These are phyloP conservation scores for Pachyseris speciosa DNA, from an alignment of 64 coral and sea anemone species.

Conservation along the genomic window DNA sequence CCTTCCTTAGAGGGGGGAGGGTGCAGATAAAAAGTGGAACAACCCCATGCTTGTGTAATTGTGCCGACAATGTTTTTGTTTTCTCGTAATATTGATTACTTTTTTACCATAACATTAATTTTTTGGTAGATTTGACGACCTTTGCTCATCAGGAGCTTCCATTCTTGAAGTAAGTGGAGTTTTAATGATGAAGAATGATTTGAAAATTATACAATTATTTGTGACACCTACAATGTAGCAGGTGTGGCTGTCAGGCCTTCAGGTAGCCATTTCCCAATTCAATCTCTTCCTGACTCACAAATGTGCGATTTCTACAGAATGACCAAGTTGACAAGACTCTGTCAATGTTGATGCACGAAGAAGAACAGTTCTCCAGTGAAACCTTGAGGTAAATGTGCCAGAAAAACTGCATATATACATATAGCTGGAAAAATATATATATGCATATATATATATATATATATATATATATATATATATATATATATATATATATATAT, in stretches of 20 bases:
- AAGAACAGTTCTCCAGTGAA: slow-evolving; percentile 34
- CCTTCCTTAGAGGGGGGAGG: too few relatives aligned
- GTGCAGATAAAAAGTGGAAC: too few relatives aligned
- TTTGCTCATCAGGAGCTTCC: slow-evolving; percentile 55
- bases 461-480: too few relatives aligned
- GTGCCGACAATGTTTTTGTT: too few relatives aligned
- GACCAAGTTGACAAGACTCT: slow-evolving; percentile 50
- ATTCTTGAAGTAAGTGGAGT: slow-evolving; percentile 77
- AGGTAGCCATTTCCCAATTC: background rate
- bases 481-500: too few relatives aligned
- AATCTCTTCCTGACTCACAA: background rate
- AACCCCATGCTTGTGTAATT: too few relatives aligned
- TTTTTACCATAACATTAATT: background rate
- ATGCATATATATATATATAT: too few relatives aligned
- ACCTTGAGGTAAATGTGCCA: slow-evolving; percentile 27
- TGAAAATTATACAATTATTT: too few relatives aligned
- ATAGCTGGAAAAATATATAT: slow-evolving; percentile 2
- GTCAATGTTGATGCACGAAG: slow-evolving; percentile 18
- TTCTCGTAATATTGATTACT: too few relatives aligned
- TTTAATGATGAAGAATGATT: background rate
- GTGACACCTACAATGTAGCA: too few relatives aligned
- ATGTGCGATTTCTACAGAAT: background rate
- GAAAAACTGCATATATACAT: too few relatives aligned
- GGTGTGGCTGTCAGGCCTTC: too few relatives aligned
- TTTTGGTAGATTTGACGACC: slow-evolving; percentile 69